Base-by-base conservation (phyloP, 2,888 invertebrate genomes). In the Caenorhabditis angaria region DNA sequence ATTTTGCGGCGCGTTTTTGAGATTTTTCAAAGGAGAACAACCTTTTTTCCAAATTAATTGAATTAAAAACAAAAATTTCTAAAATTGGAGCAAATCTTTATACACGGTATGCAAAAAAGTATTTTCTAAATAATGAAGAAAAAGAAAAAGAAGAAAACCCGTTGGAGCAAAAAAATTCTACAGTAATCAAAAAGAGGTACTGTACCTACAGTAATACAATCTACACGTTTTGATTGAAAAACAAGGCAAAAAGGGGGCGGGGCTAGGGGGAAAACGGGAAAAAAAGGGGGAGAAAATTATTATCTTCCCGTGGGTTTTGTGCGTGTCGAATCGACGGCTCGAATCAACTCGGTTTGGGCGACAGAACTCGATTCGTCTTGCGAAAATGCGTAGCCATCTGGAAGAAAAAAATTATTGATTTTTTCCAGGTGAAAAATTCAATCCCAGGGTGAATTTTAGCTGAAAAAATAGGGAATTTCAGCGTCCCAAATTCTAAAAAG, bases 301-400 rank as follows among this genome's bases (percentile, higher is more conserved):
- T n/a, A 76, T 68, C 78, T 58, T 48, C 82, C 82, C 6, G 76
- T 76, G 10, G 82, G 82, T 59, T 82, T 82, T 8, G 67, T 59
- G 10, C 63, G 66, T 0, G 81, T 82, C 20, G 82, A 82, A 55
- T 82, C 82, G 29, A 97, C 97, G 61, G 94, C 94, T 88, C 97
- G 92, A 88, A 97, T 95, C 88, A 97, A 92, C 88, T 94, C 94
- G 81, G 95, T 81, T 75, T 88, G 88, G 61, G 94, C 93, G 78
- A 97, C 94, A 85, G 93, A 93, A 81, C 95, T 96, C 88, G 95
- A 94, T 90, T 99, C 97, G 90, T 97, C 97, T 92, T 97, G 97
- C 54, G 97, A 97, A 91, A 99, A 99, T 82, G 97, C 97, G 91
- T 93, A 97, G 78, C 97, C 97, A 59, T 81, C 83, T 83, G 75